Evolutionary conservation across 2,797 vertebrate genomes (phyloP).

Genomic region (Hippocampus kuda): DNA sequence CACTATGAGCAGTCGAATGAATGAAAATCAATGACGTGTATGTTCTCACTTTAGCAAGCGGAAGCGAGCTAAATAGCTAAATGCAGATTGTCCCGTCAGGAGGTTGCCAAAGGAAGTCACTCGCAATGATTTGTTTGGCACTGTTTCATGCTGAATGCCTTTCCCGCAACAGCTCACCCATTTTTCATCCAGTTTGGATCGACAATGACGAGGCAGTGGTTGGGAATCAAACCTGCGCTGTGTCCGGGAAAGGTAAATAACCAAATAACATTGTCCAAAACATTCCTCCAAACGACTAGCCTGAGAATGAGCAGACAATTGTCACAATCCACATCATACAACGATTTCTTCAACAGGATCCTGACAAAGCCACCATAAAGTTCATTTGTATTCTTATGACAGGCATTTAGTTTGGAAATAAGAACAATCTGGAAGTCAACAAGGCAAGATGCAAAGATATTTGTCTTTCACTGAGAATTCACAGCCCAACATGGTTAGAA

Average conservation of each 20-base stretch:
- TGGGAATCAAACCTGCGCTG: no score
- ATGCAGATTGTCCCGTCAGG: not conserved
- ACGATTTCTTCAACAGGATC: no score
- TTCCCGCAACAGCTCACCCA: no score
- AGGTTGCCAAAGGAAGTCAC: no score
- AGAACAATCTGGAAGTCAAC: not conserved
- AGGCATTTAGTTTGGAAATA: not conserved
- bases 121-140: not conserved
- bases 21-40: not conserved
- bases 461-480: conserved; percentile 1
- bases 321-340: not conserved
- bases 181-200: no score
- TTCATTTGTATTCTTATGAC: not conserved
- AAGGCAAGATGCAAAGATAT: not conserved
- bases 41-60: not conserved
- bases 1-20: no score
- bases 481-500: not conserved
- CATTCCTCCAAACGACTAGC: no score
- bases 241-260: no score
- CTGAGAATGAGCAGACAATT: not conserved
- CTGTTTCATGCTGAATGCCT: no score
- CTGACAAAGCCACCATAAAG: not conserved
- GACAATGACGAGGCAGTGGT: no score
- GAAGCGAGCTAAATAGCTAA: not conserved
- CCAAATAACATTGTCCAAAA: no score